A percentile compares a stretch with the other conserved stretches of the same genome.
phyloP scores from a whole-genome alignment of 2,888 invertebrate genomes.

The Drepanosiphum platanoidis region DNA sequence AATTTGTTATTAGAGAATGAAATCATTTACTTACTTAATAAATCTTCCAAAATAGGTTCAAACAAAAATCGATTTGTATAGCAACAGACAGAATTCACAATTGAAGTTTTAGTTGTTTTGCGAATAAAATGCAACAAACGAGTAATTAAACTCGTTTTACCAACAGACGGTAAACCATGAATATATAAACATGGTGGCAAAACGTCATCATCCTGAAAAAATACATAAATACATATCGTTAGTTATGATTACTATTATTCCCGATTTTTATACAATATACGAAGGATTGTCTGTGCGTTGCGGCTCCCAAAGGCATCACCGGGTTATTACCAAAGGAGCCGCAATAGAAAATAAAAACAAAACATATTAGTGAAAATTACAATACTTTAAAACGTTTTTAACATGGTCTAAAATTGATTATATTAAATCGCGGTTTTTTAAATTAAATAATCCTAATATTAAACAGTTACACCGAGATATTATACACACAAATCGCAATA shows the following conservation, averaged over 20 bases:
- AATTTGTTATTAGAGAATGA: too few species aligned
- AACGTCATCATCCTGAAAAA: constrained; percentile 69
- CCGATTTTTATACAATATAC: too few species aligned
- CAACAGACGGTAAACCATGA: constrained; percentile 85
- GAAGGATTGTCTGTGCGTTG: too few species aligned
- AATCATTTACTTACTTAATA: constrained; percentile 67
- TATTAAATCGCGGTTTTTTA: neutral
- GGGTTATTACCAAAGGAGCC: too few species aligned
- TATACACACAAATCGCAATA: neutral
- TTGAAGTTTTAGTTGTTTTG: constrained; percentile 71
- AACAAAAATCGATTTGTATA: constrained; percentile 80
- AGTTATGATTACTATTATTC: too few species aligned
- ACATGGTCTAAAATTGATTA: neutral
- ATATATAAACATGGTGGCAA: constrained; percentile 79
- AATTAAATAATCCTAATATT: neutral
- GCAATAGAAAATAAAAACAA: too few species aligned
- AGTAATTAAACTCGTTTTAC: constrained; percentile 79
- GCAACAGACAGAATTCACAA: constrained; percentile 85
- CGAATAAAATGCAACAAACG: constrained; percentile 71
- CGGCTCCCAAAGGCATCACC: too few species aligned
- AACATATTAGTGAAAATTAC: too few species aligned
- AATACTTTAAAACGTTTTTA: too few species aligned
- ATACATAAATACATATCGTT: neutral
- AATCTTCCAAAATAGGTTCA: constrained; percentile 77
- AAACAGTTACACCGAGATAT: neutral